phyloP scores from a whole-genome alignment of 2,113 vertebrate species.

The Phalacrocorax aristotelis region DNA sequence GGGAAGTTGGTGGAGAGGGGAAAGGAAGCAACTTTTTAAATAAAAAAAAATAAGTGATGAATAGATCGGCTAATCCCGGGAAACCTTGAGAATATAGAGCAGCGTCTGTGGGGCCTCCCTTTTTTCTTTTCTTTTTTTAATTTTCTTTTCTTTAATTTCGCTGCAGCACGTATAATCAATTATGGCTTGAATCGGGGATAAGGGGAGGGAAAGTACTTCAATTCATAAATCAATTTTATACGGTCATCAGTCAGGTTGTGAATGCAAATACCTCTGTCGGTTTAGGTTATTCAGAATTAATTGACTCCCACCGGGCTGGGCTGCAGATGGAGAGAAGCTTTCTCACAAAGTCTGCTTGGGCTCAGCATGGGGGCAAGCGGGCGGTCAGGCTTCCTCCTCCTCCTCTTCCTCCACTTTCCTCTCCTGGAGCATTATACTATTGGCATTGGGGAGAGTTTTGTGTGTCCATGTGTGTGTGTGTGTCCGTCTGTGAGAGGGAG shows the following conservation, averaged over 20 bases:
- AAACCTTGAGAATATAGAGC: constrained; percentile 71
- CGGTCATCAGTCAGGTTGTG: constrained; percentile 98
- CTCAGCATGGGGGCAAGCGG: constrained; percentile 74
- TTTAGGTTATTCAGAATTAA: constrained; percentile 86
- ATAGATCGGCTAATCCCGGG: constrained; percentile 74
- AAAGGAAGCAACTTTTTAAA: constrained; percentile 76
- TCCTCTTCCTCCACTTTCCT: constrained; percentile 59
- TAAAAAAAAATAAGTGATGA: constrained; percentile 76
- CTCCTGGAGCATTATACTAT: constrained; percentile 62
- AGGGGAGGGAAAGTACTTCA: constrained; percentile 86
- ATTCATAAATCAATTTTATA: constrained; percentile 99
- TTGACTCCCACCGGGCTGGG: constrained; percentile 81
- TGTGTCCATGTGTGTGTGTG: constrained; percentile 1
- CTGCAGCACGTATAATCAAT: constrained; percentile 98
- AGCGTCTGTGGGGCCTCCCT: constrained; percentile 64
- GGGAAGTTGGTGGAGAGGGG: neutral
- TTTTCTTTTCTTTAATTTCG: constrained; percentile 83
- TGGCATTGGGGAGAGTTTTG: constrained; percentile 44
- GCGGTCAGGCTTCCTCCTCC: constrained; percentile 61
- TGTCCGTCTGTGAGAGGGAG: constrained; percentile 41
- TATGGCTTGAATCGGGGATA: constrained; percentile 86
- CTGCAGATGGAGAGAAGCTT: constrained; percentile 77
- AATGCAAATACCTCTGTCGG: constrained; percentile 89
- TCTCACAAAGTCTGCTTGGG: constrained; percentile 76
- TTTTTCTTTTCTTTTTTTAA: constrained; percentile 75